Percentiles rank a stretch among this genome's conserved stretches.
Conservation (phyloP, 2,888 invertebrate species). For the Polymixis lichenea region DNA sequence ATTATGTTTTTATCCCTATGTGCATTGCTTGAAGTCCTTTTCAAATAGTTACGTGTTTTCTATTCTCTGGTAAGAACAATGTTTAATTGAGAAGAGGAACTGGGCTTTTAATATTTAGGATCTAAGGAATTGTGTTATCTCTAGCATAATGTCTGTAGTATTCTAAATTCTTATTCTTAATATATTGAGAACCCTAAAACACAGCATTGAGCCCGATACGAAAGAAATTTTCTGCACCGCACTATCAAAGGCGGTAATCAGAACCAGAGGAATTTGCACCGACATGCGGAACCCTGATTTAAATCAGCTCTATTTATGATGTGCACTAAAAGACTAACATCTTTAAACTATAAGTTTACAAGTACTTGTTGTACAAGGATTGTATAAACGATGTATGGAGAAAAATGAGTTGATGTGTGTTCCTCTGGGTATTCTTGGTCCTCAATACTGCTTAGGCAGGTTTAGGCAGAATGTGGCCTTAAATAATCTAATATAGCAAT, state of each 20-base stretch:
- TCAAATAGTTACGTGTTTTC: not conserved
- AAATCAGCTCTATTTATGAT: constrained; percentile 37
- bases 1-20: not conserved
- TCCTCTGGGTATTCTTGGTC: not conserved
- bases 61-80: not conserved
- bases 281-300: constrained; percentile 40
- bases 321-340: constrained; percentile 5
- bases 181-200: constrained; percentile 39
- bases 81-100: not conserved
- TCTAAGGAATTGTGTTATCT: not conserved
- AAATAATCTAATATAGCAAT: too few relatives aligned
- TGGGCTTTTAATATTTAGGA: not conserved
- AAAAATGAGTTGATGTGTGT: not conserved
- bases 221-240: constrained; percentile 45
- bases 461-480: not conserved
- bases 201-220: constrained; percentile 16
- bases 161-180: not conserved
- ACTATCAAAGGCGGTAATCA: constrained; percentile 48
- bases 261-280: constrained; percentile 34
- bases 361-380: not conserved
- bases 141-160: not conserved
- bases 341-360: not conserved
- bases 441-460: not conserved
- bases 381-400: too few relatives aligned
- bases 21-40: not conserved